Evolutionary conservation across 2,888 invertebrate genomes (phyloP), one percentile per base, ranked within the genome.

Genomic region (Lobophora halterata): DNA sequence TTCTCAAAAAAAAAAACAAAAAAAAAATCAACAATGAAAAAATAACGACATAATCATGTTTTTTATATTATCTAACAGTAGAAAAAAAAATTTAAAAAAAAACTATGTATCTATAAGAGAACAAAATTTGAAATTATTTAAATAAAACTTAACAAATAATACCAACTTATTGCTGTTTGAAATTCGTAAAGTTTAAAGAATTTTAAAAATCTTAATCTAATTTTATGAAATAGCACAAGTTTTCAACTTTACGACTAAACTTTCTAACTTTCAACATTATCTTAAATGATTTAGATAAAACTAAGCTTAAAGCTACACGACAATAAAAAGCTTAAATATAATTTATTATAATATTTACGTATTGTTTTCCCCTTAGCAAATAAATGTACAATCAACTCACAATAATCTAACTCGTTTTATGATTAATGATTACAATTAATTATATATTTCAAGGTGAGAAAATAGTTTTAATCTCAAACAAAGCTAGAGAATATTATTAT

Each of bases 311-410:
- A n/a, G n/a, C n/a, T 56, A 56, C 31, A 42, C 8, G 28, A 26
- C 23, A 37, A 24, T 38, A 35, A 42, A 46, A 53, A 49, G 48
- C 48, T 37, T 47, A 46, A 25, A 24, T 17, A 69, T 73, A 75
- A 65, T 65, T 70, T 78, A 76, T 74, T 20, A 40, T 48, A 44
- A 43, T 46, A 18, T 56, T 77, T 83, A 85, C 85, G 85, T 85
- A 83, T 85, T 75, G 73, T 86, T 85, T 83, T 82, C 85, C 83
- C 81, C 78, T 79, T 68, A 71, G 66, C 66, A 71, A 73, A 72
- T 41, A 58, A 68, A 68, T 40, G 46, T 56, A 42, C 51, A 44
- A 12, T 24, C 5, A 11, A 12, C 3, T 26, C 21, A 5, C 19
- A 19, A n/a, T 21, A 14, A 25, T 20, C 16, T 20, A 40, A 28